phyloP scores from a whole-genome alignment of 1,140 invertebrate species.

The Aleiodes sp. region DNA sequence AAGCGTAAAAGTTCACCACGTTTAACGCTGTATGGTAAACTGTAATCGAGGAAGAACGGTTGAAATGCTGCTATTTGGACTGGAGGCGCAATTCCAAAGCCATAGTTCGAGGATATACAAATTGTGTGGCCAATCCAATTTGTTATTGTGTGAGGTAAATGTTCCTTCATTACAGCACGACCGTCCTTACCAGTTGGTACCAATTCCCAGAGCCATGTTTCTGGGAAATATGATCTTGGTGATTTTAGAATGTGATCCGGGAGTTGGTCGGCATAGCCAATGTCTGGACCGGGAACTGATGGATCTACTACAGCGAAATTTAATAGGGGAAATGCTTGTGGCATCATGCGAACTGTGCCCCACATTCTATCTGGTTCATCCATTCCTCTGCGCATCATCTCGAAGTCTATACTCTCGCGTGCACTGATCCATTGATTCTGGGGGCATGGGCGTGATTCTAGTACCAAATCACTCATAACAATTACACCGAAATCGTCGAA shows the following conservation, averaged over 20 bases:
- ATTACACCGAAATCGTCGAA: constrained; percentile 65
- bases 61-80: constrained; percentile 73
- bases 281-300: constrained; percentile 43
- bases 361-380: constrained; percentile 53
- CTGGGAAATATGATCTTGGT: constrained; percentile 72
- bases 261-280: constrained; percentile 54
- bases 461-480: constrained; percentile 66
- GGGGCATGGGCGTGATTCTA: constrained; percentile 67
- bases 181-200: constrained; percentile 67
- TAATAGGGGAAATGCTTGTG: constrained; percentile 52
- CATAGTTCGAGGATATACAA: constrained; percentile 72
- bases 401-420: constrained; percentile 35
- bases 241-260: constrained; percentile 40
- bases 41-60: constrained; percentile 78
- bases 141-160: constrained; percentile 78
- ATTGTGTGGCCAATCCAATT: constrained; percentile 77
- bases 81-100: constrained; percentile 71
- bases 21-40: constrained; percentile 77
- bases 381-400: constrained; percentile 34
- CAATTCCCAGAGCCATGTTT: constrained; percentile 77
- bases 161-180: constrained; percentile 61
- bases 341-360: constrained; percentile 55
- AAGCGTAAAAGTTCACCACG: constrained; percentile 75
- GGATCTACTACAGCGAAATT: constrained; percentile 32
- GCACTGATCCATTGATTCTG: constrained; percentile 38